A percentile compares a stretch with the other conserved stretches of the same genome.
Conservation (phyloP, 2,888 invertebrate species). For the Scaptomyza flava region DNA sequence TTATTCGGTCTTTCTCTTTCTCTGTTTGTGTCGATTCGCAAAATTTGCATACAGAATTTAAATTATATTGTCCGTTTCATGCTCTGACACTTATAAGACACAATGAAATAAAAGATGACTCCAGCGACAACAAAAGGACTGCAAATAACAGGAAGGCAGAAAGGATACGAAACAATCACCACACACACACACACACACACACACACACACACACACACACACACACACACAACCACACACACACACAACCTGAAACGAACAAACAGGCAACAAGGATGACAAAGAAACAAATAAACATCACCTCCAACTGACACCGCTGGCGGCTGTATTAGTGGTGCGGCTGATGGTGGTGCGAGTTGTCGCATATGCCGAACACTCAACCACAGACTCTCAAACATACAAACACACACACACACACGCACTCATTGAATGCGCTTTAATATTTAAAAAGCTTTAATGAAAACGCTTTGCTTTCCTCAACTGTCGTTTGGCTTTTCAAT, state of each 20-base stretch:
- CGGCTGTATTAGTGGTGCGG: background rate
- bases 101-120: constrained; percentile 74
- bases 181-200: constrained; percentile 21
- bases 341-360: constrained; percentile 14
- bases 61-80: constrained; percentile 76
- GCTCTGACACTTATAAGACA: constrained; percentile 76
- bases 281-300: constrained; percentile 46
- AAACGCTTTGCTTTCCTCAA: constrained; percentile 67
- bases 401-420: constrained; percentile 11
- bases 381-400: constrained; percentile 9
- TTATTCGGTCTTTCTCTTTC: constrained; percentile 18
- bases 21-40: constrained; percentile 30
- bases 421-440: constrained; percentile 68
- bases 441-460: constrained; percentile 77
- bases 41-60: constrained; percentile 74
- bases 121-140: constrained; percentile 62
- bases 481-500: constrained; percentile 68
- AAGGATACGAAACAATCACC: constrained; percentile 50
- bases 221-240: constrained; percentile 16
- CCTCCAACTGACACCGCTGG: constrained; percentile 32
- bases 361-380: constrained; percentile 26
- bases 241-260: constrained; percentile 22
- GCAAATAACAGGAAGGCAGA: constrained; percentile 47
- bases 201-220: constrained; percentile 22
- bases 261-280: constrained; percentile 26